Evolutionary conservation across 2,888 invertebrate species (phyloP).

Genomic region (Amiota minor): DNA sequence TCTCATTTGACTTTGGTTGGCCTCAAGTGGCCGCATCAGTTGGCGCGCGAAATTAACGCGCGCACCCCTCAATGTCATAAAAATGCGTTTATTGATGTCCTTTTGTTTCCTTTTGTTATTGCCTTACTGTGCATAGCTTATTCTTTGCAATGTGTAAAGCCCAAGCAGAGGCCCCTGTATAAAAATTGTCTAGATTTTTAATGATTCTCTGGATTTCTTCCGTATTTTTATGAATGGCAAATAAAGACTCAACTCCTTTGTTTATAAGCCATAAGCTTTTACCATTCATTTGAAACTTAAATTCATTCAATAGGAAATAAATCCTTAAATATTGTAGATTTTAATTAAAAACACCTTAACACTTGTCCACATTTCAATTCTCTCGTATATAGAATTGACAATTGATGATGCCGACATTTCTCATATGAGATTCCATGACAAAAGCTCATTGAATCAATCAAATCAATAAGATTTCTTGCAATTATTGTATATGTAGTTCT

Average conservation of each 20-base stretch:
- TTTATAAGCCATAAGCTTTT: conserved; percentile 11
- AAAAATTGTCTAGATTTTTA: no score
- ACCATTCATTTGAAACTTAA: no score
- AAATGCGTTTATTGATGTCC: conserved; percentile 66
- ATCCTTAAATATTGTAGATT: neutral
- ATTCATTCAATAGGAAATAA: neutral
- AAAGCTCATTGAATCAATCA: conserved; percentile 33
- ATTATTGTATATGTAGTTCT: no score
- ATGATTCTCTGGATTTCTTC: neutral
- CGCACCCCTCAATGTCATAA: conserved; percentile 52
- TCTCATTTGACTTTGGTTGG: neutral
- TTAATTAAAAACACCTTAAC: neutral
- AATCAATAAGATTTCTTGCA: conserved; percentile 2
- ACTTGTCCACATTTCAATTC: no score
- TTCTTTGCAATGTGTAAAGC: conserved; percentile 46
- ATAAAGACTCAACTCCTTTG: neutral
- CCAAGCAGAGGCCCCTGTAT: conserved; percentile 1
- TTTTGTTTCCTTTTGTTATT: conserved; percentile 33
- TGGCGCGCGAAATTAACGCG: conserved; percentile 56
- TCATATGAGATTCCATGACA: conserved; percentile 17
- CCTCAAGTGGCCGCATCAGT: conserved; percentile 24
- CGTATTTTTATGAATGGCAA: neutral
- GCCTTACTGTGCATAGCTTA: no score
- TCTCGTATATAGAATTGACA: no score
- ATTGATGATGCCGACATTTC: no score